These are phyloP conservation scores for Semicossyphus pulcher DNA, from an alignment of 2,113 vertebrate genomes.

Conservation along the genomic window DNA sequence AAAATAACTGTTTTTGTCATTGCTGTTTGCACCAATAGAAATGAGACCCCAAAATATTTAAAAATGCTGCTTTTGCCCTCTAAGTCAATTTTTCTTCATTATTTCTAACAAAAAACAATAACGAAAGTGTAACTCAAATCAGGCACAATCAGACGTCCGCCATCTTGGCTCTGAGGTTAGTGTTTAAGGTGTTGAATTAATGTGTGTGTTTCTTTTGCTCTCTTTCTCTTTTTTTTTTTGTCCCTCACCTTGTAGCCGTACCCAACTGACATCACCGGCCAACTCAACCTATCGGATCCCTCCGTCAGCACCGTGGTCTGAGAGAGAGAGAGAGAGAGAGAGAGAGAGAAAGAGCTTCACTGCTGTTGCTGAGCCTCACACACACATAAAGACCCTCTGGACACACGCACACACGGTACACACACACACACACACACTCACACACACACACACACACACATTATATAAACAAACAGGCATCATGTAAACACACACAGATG, in stretches of 20 bases:
- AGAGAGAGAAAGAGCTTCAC: conserved; percentile 38
- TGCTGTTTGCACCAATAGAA: too few relatives aligned
- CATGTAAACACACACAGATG: conserved; percentile 8
- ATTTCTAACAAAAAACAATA: neutral
- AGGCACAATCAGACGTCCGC: neutral
- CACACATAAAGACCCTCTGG: conserved; percentile 22
- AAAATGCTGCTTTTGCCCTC: neutral
- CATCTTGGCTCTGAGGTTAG: neutral
- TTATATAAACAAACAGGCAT: neutral
- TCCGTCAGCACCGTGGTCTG: conserved; percentile 99
- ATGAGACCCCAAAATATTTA: too few relatives aligned
- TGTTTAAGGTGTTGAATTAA: neutral
- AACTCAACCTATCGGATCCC: conserved; percentile 98
- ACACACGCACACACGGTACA: conserved; percentile 19
- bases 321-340: conserved; percentile 74
- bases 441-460: conserved; percentile 11
- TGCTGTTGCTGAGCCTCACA: conserved; percentile 67
- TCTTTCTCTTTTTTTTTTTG: conserved; percentile 8
- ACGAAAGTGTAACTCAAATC: neutral
- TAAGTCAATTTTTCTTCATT: neutral
- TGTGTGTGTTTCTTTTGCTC: conserved; percentile 16
- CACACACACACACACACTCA: conserved; percentile 24
- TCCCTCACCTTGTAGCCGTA: conserved; percentile 89
- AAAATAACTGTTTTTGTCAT: too few relatives aligned
- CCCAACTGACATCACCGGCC: conserved; percentile 96